Percentiles rank a stretch among this genome's conserved stretches.
These are phyloP conservation scores for Caenorhabditis inopinata DNA, from an alignment of 1,140 invertebrate species.

Conservation along the genomic window DNA sequence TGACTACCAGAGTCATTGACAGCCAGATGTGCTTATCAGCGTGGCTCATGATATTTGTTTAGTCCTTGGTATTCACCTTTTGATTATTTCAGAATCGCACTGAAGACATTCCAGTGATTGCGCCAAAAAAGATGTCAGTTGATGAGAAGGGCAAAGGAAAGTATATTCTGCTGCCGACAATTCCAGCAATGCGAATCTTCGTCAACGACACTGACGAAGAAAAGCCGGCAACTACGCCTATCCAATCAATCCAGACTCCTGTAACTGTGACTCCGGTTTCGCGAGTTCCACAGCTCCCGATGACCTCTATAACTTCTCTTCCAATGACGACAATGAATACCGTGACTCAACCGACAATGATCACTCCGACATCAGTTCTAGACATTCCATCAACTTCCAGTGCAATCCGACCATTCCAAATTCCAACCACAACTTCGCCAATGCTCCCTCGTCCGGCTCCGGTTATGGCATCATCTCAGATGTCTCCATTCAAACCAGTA, in stretches of 20 bases:
- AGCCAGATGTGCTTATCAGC: no score
- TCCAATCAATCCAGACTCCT: neutral
- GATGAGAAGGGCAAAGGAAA: conserved; percentile 28
- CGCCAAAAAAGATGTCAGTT: conserved; percentile 3
- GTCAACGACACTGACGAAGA: conserved; percentile 12
- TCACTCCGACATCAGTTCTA: neutral
- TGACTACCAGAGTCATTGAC: no score
- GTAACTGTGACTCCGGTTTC: neutral
- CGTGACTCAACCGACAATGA: neutral
- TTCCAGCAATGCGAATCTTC: conserved; percentile 42
- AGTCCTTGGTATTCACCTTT: neutral
- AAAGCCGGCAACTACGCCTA: neutral
- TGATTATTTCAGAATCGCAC: conserved; percentile 14
- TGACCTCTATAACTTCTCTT: neutral
- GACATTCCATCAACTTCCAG: neutral
- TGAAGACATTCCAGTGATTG: conserved; percentile 20
- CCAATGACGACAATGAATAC: neutral
- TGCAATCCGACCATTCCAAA: neutral
- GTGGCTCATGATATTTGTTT: no score
- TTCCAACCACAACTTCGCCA: neutral
- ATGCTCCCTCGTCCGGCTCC: neutral
- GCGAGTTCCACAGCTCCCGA: neutral
- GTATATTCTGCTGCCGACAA: conserved; percentile 38
- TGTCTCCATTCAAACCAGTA: conserved; percentile 1
- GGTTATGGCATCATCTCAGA: neutral